Evolutionary conservation across 2,797 vertebrate genomes (phyloP), one percentile per base, ranked within the genome.

Genomic region (Spondyliosoma cantharus): DNA sequence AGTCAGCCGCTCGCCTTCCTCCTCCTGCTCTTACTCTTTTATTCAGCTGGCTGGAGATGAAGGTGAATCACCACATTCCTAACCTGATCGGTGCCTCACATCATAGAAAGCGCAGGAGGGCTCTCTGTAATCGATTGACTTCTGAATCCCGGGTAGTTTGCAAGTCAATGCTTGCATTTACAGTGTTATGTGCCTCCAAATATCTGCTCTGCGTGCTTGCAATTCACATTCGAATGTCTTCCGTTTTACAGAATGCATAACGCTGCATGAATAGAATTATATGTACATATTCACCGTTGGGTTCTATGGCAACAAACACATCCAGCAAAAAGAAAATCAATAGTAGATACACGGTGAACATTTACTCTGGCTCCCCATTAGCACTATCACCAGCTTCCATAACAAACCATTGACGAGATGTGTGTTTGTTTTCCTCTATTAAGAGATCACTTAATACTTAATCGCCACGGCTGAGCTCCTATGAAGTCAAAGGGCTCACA

Each of bases 111-210:
- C 71, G 42, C 84, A 77, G 60, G 73, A 72, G 80, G 88, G 80
- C 74, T 74, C 84, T 83, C 73, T 81, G 64, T 37, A 61, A 92
- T 90, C 84, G 63, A 91, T 83, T 82, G 88, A 87, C 79, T 87
- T 73, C 58, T 78, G 78, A 70, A 81, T 89, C 67, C 27, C 25
- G 15, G 52, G 81, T 81, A 60, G 86, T 79, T 82, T 81, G 76
- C 81, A 82, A 24, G n/a, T 83, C 86, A 65, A 19, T 61, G 85
- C 76, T 82, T 84, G 83, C 71, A 65, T 72, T 89, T 82, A 70
- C 5, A 19, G 25, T n/a, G 60, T 37, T 71, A 71, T 65, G 57
- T 29, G 66, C 58, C 54, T 60, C 68, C 42, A 59, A 57, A 83
- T 57, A 32, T 54, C 70, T 80, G 49, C 15, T 37, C 27, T 25